Percentiles rank a stretch among this genome's conserved stretches.
Evolutionary conservation across 2,113 vertebrate species (phyloP).

Genomic region (Orthonyx spaldingii): DNA sequence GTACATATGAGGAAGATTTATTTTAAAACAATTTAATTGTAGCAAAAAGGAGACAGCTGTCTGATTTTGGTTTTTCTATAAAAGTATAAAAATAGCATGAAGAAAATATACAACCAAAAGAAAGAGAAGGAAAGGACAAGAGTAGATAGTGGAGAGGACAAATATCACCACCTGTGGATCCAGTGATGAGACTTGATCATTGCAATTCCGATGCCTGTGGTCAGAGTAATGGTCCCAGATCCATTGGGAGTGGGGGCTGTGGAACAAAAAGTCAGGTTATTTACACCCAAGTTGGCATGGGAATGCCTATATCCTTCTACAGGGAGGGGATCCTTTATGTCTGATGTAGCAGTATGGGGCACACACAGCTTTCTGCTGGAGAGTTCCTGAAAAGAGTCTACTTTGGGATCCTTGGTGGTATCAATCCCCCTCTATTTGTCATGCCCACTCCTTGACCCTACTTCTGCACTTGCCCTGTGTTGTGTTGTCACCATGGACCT

Average conservation of each 20-base stretch:
- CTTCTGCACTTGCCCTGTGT: not conserved
- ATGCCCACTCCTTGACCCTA: not conserved
- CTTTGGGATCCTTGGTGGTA: not conserved
- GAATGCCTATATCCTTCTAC: not conserved
- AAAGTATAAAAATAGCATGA: not conserved
- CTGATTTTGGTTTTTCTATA: not conserved
- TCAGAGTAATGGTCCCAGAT: not conserved
- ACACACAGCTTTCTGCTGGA: not conserved
- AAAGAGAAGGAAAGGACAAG: not conserved
- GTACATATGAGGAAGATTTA: not conserved
- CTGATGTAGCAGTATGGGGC: not conserved
- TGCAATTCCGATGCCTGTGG: not conserved
- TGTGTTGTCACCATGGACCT: not conserved
- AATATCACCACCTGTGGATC: not conserved
- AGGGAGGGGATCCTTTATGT: not conserved
- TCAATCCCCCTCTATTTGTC: not conserved
- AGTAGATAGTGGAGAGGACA: not conserved
- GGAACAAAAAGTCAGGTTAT: not conserved
- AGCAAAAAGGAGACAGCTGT: not conserved
- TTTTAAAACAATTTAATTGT: not conserved
- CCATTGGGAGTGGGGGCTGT: not conserved
- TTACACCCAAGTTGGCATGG: not conserved
- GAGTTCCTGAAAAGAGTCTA: not conserved
- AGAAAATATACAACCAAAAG: not conserved
- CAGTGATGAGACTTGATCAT: not conserved